Evolutionary conservation across 2,888 invertebrate genomes (phyloP).

Genomic region (Caenorhabditis parvicauda): DNA sequence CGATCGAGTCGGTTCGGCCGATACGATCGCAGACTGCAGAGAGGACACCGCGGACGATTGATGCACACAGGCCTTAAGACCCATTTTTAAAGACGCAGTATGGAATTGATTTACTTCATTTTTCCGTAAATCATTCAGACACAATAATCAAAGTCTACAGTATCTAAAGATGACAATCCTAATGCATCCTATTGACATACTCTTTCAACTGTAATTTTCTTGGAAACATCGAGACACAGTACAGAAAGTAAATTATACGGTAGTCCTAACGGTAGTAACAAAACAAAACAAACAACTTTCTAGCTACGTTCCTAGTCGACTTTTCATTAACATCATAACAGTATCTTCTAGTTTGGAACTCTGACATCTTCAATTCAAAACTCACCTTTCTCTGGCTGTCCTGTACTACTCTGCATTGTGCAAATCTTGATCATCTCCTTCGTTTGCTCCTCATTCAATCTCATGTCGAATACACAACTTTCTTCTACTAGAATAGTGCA

Average conservation of each 20-base stretch:
- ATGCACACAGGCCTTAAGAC: slow-evolving; percentile 35
- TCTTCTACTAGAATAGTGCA: slow-evolving; percentile 48
- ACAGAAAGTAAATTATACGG: too few species aligned
- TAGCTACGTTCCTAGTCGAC: too few species aligned
- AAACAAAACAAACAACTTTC: too few species aligned
- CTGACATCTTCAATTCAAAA: neutral
- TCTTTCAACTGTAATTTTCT: too few species aligned
- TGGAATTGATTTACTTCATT: neutral
- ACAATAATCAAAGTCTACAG: too few species aligned
- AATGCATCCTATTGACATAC: too few species aligned
- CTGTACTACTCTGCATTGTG: slow-evolving; percentile 25
- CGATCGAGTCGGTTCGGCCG: slow-evolving; percentile 44
- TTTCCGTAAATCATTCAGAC: too few species aligned
- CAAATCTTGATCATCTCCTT: slow-evolving; percentile 35
- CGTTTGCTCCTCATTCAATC: slow-evolving; percentile 39
- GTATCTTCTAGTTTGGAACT: neutral
- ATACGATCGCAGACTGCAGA: slow-evolving; percentile 59
- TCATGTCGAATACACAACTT: slow-evolving; percentile 41
- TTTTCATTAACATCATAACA: too few species aligned
- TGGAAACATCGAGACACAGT: too few species aligned
- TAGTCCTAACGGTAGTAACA: too few species aligned
- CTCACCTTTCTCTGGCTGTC: slow-evolving; percentile 37
- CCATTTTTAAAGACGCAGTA: too few species aligned
- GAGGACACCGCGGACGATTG: slow-evolving; percentile 53
- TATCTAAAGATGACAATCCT: too few species aligned